These are phyloP conservation scores for Temnothorax longispinosus DNA, from an alignment of 1,140 invertebrate species.

Conservation along the genomic window DNA sequence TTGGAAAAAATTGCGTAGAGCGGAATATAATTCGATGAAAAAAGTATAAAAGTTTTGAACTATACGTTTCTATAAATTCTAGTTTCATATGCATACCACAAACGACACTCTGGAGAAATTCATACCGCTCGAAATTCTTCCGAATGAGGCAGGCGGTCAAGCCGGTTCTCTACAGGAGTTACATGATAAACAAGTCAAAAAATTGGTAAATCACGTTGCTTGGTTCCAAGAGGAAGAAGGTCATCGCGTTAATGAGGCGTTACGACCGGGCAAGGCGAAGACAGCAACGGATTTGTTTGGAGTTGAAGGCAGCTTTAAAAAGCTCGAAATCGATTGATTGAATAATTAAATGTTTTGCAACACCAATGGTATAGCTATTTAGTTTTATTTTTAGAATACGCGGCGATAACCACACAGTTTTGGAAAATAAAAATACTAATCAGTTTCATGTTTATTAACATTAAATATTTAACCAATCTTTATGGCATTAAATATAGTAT, in stretches of 20 bases:
- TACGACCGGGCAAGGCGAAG: slow-evolving; percentile 89
- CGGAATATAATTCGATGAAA: background rate
- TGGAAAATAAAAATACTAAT: background rate
- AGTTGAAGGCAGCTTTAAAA: slow-evolving; percentile 90
- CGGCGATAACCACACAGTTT: background rate
- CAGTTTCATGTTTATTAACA: background rate
- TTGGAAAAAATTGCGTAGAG: background rate
- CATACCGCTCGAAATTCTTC: slow-evolving; percentile 83
- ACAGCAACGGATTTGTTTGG: slow-evolving; percentile 88
- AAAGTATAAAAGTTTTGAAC: background rate
- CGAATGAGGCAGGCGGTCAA: slow-evolving; percentile 87
- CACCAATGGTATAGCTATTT: background rate
- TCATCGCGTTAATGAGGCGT: slow-evolving; percentile 87
- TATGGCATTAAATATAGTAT: background rate
- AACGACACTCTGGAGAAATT: slow-evolving; percentile 81
- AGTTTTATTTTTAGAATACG: background rate
- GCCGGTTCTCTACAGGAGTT: slow-evolving; percentile 77
- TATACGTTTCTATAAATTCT: slow-evolving; percentile 57
- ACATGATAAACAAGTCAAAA: slow-evolving; percentile 71
- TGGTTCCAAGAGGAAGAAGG: slow-evolving; percentile 87
- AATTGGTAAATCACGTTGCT: slow-evolving; percentile 84
- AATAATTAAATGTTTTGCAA: background rate
- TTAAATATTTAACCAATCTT: background rate
- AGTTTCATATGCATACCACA: slow-evolving; percentile 84
- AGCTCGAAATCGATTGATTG: slow-evolving; percentile 89